A percentile compares a stretch with the other conserved stretches of the same genome.
These are phyloP conservation scores for Microplitis deprimator DNA, from an alignment of 2,888 invertebrate genomes.

Conservation along the genomic window DNA sequence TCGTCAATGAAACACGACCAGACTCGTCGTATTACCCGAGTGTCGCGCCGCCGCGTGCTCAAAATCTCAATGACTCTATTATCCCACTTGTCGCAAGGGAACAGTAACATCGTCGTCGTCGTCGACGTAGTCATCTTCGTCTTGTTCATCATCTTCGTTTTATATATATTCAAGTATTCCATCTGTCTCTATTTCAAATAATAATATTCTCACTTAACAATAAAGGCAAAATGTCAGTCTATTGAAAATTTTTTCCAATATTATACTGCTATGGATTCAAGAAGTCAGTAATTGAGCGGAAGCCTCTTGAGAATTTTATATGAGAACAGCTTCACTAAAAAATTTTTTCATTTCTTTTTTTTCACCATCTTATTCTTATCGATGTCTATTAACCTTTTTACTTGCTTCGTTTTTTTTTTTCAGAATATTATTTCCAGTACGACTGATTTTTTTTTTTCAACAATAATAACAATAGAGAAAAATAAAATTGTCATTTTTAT, in stretches of 20 bases:
- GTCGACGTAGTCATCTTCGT: not conserved
- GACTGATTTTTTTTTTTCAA: not conserved
- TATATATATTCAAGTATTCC: slow-evolving; percentile 3
- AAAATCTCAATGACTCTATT: slow-evolving; percentile 43
- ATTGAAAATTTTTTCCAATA: slow-evolving; percentile 33
- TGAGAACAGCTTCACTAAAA: not conserved
- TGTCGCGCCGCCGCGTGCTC: slow-evolving; percentile 39
- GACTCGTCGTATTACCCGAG: slow-evolving; percentile 42
- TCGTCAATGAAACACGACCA: slow-evolving; percentile 51
- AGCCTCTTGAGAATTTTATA: slow-evolving; percentile 4
- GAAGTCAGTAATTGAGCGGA: slow-evolving; percentile 11
- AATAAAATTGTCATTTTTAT: not conserved
- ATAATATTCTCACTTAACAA: slow-evolving; percentile 29
- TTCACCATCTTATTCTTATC: not conserved
- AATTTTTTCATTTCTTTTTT: not conserved
- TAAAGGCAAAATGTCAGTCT: slow-evolving; percentile 20
- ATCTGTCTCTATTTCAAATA: slow-evolving; percentile 9
- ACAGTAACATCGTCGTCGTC: slow-evolving; percentile 5
- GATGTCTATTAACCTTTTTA: not conserved
- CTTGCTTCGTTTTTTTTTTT: not conserved
- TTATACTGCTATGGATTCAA: not conserved
- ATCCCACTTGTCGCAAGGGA: slow-evolving; percentile 35
- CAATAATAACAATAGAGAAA: not conserved
- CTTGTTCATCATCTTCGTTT: not conserved
- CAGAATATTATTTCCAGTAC: not conserved